Evolutionary conservation across 1,140 invertebrate species (phyloP).

Genomic region (Sminthurides bifidus): DNA sequence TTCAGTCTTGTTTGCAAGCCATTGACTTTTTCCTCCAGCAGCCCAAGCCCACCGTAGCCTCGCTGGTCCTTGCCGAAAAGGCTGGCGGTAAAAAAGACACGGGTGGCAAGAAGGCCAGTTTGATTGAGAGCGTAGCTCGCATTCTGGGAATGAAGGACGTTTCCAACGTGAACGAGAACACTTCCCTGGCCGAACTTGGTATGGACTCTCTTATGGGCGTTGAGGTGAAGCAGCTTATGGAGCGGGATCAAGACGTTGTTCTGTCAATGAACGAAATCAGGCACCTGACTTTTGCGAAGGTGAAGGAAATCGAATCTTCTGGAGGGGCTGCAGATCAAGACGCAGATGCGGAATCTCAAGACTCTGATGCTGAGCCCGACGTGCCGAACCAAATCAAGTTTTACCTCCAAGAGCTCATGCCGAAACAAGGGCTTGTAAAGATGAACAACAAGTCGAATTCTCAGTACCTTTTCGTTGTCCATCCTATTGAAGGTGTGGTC

Average conservation of each 20-base stretch:
- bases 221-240: constrained; percentile 72
- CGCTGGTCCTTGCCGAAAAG: constrained; percentile 55
- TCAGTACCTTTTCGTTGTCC: constrained; percentile 59
- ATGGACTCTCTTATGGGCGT: constrained; percentile 94
- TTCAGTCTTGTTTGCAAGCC: constrained; percentile 70
- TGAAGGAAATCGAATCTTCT: constrained; percentile 51
- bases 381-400: constrained; percentile 34
- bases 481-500: constrained; percentile 84
- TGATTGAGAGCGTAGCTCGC: constrained; percentile 65
- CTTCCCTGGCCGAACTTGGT: constrained; percentile 78
- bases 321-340: constrained; percentile 21
- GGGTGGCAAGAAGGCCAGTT: constrained; percentile 47
- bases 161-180: constrained; percentile 56
- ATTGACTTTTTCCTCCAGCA: constrained; percentile 82
- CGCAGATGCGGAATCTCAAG: background rate
- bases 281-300: constrained; percentile 56
- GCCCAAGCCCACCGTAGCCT: constrained; percentile 69
- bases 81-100: constrained; percentile 45
- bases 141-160: constrained; percentile 80
- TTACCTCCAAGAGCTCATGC: constrained; percentile 39
- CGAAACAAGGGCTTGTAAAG: constrained; percentile 39
- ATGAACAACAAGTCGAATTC: constrained; percentile 37
- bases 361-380: background rate
- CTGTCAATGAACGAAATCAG: constrained; percentile 73
- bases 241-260: constrained; percentile 66